Percentiles rank a stretch among this genome's conserved stretches.
phyloP scores from a whole-genome alignment of 2,888 invertebrate genomes.

The Coenonympha glycerion region DNA sequence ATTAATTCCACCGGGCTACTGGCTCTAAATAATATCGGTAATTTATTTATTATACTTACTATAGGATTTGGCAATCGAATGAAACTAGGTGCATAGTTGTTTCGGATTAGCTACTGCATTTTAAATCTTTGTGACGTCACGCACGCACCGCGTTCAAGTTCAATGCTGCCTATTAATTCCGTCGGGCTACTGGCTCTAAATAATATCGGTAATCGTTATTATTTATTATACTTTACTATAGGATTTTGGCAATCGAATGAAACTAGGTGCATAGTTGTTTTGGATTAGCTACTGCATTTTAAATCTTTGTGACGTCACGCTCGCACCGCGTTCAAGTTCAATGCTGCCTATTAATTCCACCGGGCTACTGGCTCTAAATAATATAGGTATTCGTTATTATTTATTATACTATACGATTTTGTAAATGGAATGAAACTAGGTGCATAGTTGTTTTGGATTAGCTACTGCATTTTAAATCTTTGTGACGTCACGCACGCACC shows the following conservation, averaged over 20 bases:
- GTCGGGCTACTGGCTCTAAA: conserved; percentile 12
- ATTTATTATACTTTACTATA: conserved; percentile 15
- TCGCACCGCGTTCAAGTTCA: conserved; percentile 70
- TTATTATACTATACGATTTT: conserved; percentile 16
- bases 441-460: too few relatives aligned
- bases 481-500: conserved; percentile 54
- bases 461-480: too few relatives aligned
- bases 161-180: conserved; percentile 53
- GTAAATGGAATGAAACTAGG: too few relatives aligned
- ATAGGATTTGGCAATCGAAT: conserved; percentile 5
- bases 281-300: too few relatives aligned
- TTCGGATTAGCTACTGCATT: too few relatives aligned
- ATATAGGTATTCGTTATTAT: too few relatives aligned
- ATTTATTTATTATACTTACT: too few relatives aligned
- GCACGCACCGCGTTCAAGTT: conserved; percentile 65
- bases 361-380: conserved; percentile 9
- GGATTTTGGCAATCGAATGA: conserved; percentile 5
- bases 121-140: conserved; percentile 52
- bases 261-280: too few relatives aligned
- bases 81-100: too few relatives aligned
- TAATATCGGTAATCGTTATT: too few relatives aligned
- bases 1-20: conserved; percentile 21
- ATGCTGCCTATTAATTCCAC: conserved; percentile 45
- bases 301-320: conserved; percentile 45
- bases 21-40: too few relatives aligned